Percentiles rank a stretch among this genome's conserved stretches.
Conservation (phyloP, 1,140 invertebrate species). For the Euwallacea fornicatus region DNA sequence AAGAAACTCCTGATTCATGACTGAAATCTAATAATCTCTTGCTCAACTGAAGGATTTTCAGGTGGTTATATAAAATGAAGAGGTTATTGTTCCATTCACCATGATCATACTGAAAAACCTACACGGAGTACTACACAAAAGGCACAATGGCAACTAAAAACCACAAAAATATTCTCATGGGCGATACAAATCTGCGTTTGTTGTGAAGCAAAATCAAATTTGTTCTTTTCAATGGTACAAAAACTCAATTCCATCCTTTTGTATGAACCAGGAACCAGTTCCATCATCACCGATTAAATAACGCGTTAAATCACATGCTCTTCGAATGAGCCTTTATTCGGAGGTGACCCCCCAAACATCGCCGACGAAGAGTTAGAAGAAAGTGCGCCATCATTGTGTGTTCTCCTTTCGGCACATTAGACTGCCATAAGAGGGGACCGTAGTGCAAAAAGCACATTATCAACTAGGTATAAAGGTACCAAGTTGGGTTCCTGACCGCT, state of each 20-base stretch:
- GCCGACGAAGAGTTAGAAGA: constrained; percentile 29
- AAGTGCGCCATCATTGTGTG: constrained; percentile 33
- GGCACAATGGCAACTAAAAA: not conserved
- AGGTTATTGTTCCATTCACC: no score
- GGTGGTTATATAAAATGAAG: no score
- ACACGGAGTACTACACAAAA: no score
- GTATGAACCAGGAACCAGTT: not conserved
- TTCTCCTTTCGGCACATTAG: constrained; percentile 25
- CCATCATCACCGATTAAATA: not conserved
- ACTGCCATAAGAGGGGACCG: constrained; percentile 34
- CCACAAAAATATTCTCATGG: not conserved
- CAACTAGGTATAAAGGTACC: constrained; percentile 45
- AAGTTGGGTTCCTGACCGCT: constrained; percentile 34
- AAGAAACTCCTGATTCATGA: no score
- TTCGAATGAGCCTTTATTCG: constrained; percentile 8
- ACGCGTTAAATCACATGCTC: not conserved
- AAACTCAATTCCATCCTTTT: not conserved
- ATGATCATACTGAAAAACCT: no score
- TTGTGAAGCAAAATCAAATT: not conserved
- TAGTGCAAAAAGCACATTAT: constrained; percentile 42
- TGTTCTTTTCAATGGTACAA: not conserved
- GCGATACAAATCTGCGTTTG: not conserved
- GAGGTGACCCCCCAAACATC: constrained; percentile 29
- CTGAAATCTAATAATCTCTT: no score
- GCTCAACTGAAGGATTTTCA: no score